Base-by-base conservation (phyloP, 2,113 vertebrate species). In the Megalops atlanticus region DNA sequence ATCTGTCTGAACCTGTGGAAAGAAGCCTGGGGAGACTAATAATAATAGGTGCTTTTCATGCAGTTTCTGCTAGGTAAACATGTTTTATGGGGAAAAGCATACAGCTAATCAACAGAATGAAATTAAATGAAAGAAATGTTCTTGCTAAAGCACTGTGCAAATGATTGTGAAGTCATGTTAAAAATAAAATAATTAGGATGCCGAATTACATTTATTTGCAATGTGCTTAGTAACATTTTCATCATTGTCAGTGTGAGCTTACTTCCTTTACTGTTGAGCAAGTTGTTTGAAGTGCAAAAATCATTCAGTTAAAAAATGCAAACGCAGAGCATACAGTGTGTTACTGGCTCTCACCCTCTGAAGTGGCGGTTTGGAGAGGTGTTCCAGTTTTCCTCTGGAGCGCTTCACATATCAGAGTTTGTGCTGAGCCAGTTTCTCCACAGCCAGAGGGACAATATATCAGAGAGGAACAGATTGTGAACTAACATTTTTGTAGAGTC, bases 381-480 rank as follows among this genome's bases (percentile, higher is more conserved):
- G n/a, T 64, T 31, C 31, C 8, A n/a, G 4, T n/a, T n/a, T n/a
- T n/a, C n/a, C n/a, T 68, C 16, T 21, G 72, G 33, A 31, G 18
- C 68, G 85, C 84, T 85, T 73, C 35, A 76, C 80, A 76, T 83
- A 38, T 27, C 35, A 49, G 74, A 49, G 49, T 83, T 80, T 83
- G 82, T 68, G 36, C 24, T 78, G 73, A 84, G 78, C 85, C 84
- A 85, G 49, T 47, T 47, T 81, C 38, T 75, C 88, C 86, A 81
- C 89, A 86, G 85, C 80, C 54, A 82, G 87, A 52, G 75, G 77
- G 80, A 82, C 81, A 76, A 86, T 79, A 84, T 69, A 84, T 86
- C 82, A 81, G 84, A 27, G 52, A 80, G 77, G 88, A 92, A 87
- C 90, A 89, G 86, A 91, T 86, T 91, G 85, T 85, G 80, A 81